Base-by-base conservation (phyloP, 1,140 invertebrate species). In the Trichonephila clavata region DNA sequence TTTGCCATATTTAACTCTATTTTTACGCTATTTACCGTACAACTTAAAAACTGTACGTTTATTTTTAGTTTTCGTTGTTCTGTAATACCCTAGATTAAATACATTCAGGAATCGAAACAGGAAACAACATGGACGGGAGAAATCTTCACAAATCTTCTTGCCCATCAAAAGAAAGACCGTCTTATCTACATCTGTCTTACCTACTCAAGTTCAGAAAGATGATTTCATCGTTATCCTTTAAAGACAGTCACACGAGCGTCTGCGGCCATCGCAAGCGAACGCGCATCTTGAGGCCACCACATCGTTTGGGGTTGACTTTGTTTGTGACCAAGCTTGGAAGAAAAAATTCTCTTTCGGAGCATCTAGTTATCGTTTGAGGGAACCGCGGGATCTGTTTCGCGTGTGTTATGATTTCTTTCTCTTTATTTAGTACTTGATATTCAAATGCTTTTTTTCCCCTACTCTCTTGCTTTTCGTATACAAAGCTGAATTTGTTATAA, bases 131-230 rank as follows among this genome's bases (percentile, higher is more conserved):
- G 59, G 50, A 24, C 18, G 50, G 4, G 83, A 84, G 27, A 59
- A 4, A 59, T 60, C 24, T 84, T n/a, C 14, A 7, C 57, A 60
- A 59, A 57, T 21, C 43, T 59, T 50, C 71, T n/a, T 84, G 83
- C 50, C 83, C 83, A 84, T 84, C n/a, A 84, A 27, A 84, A 20
- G 14, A 60, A 20, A 60, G 59, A 27, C 57, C 83, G 13, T 84
- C 83, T 84, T 84, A 84, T 84, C 83, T 59, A 21, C 83, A 84
- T 84, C 83, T 84, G 83, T 84, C 83, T 50, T 27, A 59, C n/a
- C 83, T 60, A 43, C 21, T 84, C 83, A 84, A 60, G 24, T 50
- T 59, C 83, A 60, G n/a, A 84, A 32, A 77, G 71, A 32, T 39
- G 71, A 77, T 77, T 77, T 32, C 71, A 32, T 39, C 71, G 24